phyloP scores from a whole-genome alignment of 30 jellyfish, hydroid and myxozoan species.

The Clytia hemisphaerica region DNA sequence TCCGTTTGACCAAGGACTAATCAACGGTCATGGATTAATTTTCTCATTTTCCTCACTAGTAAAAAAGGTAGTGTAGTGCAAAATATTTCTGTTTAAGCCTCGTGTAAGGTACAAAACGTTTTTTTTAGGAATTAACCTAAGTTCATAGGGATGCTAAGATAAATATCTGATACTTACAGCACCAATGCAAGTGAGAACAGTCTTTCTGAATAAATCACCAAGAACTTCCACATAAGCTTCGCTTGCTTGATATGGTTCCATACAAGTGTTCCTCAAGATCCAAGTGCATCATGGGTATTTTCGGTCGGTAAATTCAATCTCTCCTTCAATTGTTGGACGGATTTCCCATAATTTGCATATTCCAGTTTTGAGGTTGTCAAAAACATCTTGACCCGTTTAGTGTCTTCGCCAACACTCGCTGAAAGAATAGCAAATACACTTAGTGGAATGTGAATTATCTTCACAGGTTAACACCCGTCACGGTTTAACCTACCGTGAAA shows the following conservation, averaged over 20 bases:
- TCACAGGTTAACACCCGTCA: too few relatives aligned
- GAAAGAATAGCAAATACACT: too few relatives aligned
- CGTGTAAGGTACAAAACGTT: too few relatives aligned
- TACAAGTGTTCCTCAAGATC: slow-evolving; percentile 38
- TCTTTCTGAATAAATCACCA: slow-evolving; percentile 29
- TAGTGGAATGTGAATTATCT: too few relatives aligned
- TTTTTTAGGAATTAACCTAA: too few relatives aligned
- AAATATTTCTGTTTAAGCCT: too few relatives aligned
- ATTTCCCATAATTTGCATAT: slow-evolving; percentile 21
- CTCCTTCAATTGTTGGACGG: slow-evolving; percentile 20
- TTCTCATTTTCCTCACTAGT: too few relatives aligned
- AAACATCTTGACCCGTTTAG: slow-evolving; percentile 48
- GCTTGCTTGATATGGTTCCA: slow-evolving; percentile 51
- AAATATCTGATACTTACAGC: slow-evolving; percentile 39
- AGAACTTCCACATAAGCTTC: slow-evolving; percentile 28
- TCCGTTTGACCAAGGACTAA: too few relatives aligned
- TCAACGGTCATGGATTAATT: too few relatives aligned
- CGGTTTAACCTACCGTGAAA: too few relatives aligned
- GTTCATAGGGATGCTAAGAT: too few relatives aligned
- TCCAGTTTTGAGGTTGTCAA: slow-evolving; percentile 41
- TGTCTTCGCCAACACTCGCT: slow-evolving; percentile 31
- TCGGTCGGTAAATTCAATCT: slow-evolving; percentile 27
- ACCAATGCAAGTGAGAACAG: slow-evolving; percentile 43
- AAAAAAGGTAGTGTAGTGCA: too few relatives aligned
- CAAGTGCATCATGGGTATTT: neutral